phyloP scores from a whole-genome alignment of 2,113 vertebrate species.

The Salvelinus sp. region DNA sequence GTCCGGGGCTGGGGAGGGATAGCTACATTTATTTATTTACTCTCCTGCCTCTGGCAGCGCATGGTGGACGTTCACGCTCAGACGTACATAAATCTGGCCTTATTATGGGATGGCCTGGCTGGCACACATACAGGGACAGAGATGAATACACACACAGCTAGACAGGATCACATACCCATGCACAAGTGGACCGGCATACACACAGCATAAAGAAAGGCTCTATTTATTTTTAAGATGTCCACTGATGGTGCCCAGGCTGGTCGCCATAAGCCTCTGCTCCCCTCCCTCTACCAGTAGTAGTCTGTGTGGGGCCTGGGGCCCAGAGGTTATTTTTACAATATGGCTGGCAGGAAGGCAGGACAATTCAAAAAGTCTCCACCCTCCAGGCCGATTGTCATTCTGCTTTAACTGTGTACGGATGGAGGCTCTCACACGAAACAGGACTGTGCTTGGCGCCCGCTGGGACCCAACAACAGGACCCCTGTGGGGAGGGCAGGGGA shows the following conservation, averaged over 20 bases:
- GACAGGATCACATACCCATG: too few relatives aligned
- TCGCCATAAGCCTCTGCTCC: background rate
- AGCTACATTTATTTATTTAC: conserved; percentile 49
- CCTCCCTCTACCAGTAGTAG: background rate
- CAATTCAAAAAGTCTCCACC: conserved; percentile 25
- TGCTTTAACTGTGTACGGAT: conserved; percentile 23
- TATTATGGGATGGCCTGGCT: conserved; percentile 7
- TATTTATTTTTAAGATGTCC: background rate
- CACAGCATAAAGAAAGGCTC: background rate
- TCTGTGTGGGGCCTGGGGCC: conserved; percentile 21
- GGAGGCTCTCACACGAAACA: conserved; percentile 29
- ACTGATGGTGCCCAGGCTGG: background rate
- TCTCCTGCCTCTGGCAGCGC: conserved; percentile 21
- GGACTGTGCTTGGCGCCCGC: conserved; percentile 26
- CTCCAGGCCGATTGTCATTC: conserved; percentile 10
- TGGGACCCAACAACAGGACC: conserved; percentile 23
- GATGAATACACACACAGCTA: too few relatives aligned
- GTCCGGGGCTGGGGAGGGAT: background rate
- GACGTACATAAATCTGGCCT: conserved; percentile 10
- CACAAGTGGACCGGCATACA: background rate
- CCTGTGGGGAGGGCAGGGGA: conserved; percentile 8
- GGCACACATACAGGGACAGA: conserved; percentile 4
- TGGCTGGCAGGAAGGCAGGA: conserved; percentile 21
- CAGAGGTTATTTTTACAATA: conserved; percentile 35
- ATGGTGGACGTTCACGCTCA: conserved; percentile 24